Evolutionary conservation across 1,140 invertebrate genomes (phyloP).

Genomic region (Lepidostoma basale): DNA sequence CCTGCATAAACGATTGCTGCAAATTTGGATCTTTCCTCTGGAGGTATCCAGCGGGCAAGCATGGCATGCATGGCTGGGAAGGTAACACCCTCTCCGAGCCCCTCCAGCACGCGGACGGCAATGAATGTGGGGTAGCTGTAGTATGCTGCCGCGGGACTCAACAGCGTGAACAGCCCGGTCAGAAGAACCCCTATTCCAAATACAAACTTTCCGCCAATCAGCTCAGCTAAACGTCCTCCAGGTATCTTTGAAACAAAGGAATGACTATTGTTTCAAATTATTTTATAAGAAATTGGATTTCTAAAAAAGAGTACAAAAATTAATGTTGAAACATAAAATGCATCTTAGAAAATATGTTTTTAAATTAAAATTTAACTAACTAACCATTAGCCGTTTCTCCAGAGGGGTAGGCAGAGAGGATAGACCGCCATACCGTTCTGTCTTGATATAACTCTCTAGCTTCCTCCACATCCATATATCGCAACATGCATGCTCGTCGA

Average conservation of each 20-base stretch:
- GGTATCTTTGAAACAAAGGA: slow-evolving; percentile 62
- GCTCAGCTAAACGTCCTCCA: slow-evolving; percentile 80
- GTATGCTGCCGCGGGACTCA: slow-evolving; percentile 75
- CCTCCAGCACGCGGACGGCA: slow-evolving; percentile 79
- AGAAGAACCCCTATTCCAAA: slow-evolving; percentile 79
- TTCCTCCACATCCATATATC: too few species aligned
- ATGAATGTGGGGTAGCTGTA: slow-evolving; percentile 75
- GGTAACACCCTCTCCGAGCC: slow-evolving; percentile 85
- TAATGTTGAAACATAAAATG: too few species aligned
- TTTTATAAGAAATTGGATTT: background rate
- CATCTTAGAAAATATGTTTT: too few species aligned
- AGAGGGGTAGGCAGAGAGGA: too few species aligned
- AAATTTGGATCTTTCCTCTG: slow-evolving; percentile 79
- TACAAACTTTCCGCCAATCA: slow-evolving; percentile 79
- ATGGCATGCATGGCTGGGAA: slow-evolving; percentile 85
- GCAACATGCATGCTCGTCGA: too few species aligned
- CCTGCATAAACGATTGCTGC: slow-evolving; percentile 81
- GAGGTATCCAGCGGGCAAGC: slow-evolving; percentile 82
- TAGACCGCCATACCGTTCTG: too few species aligned
- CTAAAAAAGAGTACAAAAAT: background rate
- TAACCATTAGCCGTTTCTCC: too few species aligned
- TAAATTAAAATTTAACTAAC: too few species aligned
- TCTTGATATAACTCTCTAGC: too few species aligned
- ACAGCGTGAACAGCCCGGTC: slow-evolving; percentile 77
- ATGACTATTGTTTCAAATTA: background rate